phyloP scores from a whole-genome alignment of 1,140 invertebrate genomes.

The Psilanteris sp. region DNA sequence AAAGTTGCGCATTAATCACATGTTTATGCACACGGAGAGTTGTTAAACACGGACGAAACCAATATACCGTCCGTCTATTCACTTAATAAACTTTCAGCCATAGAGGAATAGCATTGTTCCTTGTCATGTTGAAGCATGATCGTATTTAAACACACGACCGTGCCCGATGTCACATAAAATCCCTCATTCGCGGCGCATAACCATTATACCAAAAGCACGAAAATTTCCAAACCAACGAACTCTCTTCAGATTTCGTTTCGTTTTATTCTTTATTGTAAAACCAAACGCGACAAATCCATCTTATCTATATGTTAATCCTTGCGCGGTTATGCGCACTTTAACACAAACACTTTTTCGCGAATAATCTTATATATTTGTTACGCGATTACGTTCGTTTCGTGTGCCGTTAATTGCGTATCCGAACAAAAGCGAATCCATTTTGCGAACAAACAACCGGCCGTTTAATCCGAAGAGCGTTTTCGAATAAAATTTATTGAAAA shows the following conservation, averaged over 20 bases:
- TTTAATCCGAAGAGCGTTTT: no score
- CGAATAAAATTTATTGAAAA: no score
- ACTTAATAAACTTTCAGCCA: constrained; percentile 48
- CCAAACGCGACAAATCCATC: constrained; percentile 13
- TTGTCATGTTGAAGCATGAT: constrained; percentile 27
- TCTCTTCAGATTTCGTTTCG: constrained; percentile 11
- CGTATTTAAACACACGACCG: constrained; percentile 29
- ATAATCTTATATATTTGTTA: neutral
- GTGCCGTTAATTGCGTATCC: no score
- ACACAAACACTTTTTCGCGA: neutral
- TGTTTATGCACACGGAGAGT: constrained; percentile 36
- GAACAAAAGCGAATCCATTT: no score
- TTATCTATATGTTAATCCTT: constrained; percentile 16
- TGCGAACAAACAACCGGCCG: no score
- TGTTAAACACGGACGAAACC: constrained; percentile 42
- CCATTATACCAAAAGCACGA: constrained; percentile 3
- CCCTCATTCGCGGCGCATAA: constrained; percentile 7
- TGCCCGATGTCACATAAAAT: constrained; percentile 30
- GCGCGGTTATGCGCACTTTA: no score
- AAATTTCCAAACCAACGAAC: constrained; percentile 14
- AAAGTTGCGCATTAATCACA: constrained; percentile 28
- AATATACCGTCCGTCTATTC: constrained; percentile 23
- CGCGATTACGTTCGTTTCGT: no score
- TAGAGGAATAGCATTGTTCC: constrained; percentile 28
- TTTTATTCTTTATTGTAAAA: constrained; percentile 4